Conservation (phyloP, 2,113 vertebrate genomes). For the Taxidea taxus region DNA sequence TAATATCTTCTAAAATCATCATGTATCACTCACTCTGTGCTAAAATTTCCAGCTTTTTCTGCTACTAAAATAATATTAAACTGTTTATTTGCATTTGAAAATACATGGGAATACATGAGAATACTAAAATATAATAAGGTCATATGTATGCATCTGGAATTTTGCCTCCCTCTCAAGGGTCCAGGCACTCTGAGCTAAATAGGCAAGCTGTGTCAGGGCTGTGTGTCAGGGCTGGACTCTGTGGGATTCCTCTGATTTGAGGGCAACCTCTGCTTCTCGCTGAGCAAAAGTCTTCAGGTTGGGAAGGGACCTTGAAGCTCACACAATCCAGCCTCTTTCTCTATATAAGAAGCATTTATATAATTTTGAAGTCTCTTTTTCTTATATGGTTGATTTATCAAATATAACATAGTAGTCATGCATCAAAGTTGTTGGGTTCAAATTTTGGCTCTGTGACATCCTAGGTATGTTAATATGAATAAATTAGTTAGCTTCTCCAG, state of each 20-base stretch:
- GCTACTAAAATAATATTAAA: not conserved
- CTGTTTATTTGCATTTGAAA: slow-evolving; percentile 1
- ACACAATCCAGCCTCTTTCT: not conserved
- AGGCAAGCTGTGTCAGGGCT: not conserved
- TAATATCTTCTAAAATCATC: not conserved
- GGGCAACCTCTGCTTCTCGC: not conserved
- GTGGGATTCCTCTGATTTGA: not conserved
- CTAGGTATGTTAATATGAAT: not conserved
- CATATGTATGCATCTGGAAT: not conserved
- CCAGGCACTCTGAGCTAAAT: not conserved
- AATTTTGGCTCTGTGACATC: not conserved
- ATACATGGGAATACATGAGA: not conserved
- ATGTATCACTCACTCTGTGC: not conserved
- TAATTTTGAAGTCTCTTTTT: not conserved
- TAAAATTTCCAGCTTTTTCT: not conserved
- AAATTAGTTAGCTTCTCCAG: not conserved
- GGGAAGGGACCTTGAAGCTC: not conserved
- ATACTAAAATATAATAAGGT: not conserved
- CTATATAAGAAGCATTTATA: not conserved
- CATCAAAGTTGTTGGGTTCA: not conserved
- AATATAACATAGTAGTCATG: not conserved
- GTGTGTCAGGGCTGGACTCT: too few species aligned
- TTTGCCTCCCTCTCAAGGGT: not conserved
- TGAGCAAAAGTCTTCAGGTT: not conserved
- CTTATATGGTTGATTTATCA: not conserved